Base-by-base conservation (phyloP, 1,140 invertebrate species). In the Caenorhabditis remanei region DNA sequence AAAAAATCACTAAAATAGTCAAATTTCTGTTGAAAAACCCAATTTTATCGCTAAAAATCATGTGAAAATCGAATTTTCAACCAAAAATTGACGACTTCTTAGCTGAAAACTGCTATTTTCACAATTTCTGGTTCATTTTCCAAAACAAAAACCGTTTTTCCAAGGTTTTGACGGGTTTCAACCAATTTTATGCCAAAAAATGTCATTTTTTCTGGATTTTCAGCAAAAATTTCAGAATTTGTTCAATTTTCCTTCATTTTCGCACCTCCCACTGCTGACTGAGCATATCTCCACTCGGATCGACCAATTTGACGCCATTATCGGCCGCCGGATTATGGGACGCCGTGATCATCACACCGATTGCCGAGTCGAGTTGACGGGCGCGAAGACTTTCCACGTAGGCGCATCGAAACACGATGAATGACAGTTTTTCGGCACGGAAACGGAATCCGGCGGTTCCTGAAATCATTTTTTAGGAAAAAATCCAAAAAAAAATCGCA, bases 261-360 rank as follows among this genome's bases (percentile, higher is more conserved):
- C 87, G 6, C 32, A 91, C 93, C 93, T 99, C 98, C 98, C 98
- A 99, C 61, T 95, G 95, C 85, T 94, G 93, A 89, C 97, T 96
- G 88, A 99, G 92, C 98, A 99, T 99, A 93, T 98, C 97, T 1
- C 98, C 98, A 90, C 94, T 94, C 1, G 97, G 97, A 93, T 99
- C 98, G 82, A 99, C 95, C 9, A 99, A 93, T 93, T 99, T 99
- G 0, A 99, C 95, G 9, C 98, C 98, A 94, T 99, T 99, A 93
- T 99, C 98, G 1, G 95, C 94, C 92, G 96, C 96, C 48, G 97
- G 96, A 94, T 99, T 99, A 92, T 99, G 98, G 4, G 97, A 99
- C 0, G 98, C 98, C 24, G 98, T 99, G 90, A 99, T 98, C 97
- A 99, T 99, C 2, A 98, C 94, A 55, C 98, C 98, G 92, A 88